Percentiles rank a stretch among this genome's conserved stretches.
phyloP scores from a whole-genome alignment of 2,888 invertebrate genomes.

The Acleris emargana region DNA sequence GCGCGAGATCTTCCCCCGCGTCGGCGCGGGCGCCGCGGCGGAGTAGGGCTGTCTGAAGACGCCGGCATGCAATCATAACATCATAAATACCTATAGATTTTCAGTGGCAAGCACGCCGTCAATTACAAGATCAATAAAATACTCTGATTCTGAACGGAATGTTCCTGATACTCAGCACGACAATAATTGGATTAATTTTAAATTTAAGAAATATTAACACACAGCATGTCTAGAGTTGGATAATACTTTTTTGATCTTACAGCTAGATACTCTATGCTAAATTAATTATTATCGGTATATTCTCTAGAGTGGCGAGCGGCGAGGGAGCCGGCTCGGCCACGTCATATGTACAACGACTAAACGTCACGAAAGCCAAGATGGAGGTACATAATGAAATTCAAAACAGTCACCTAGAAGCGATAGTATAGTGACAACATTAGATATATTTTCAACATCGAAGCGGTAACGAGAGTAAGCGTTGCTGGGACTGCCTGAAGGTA shows the following conservation, averaged over 20 bases:
- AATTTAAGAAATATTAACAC: constrained; percentile 72
- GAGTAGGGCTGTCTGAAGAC: constrained; percentile 31
- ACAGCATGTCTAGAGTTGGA: constrained; percentile 80
- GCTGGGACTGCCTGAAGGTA: constrained; percentile 57
- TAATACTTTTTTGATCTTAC: constrained; percentile 80
- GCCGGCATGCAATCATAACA: constrained; percentile 16
- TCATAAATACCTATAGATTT: constrained; percentile 8
- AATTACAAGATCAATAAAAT: constrained; percentile 49
- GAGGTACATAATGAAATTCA: constrained; percentile 51
- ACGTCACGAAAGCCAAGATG: constrained; percentile 67
- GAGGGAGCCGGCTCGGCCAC: constrained; percentile 43
- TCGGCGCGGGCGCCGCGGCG: constrained; percentile 15
- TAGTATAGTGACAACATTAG: constrained; percentile 66
- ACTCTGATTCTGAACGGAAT: constrained; percentile 47
- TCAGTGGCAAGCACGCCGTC: constrained; percentile 52
- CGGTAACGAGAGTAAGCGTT: constrained; percentile 65
- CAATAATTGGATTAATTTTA: constrained; percentile 59
- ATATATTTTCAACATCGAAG: constrained; percentile 68
- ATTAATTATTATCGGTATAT: constrained; percentile 79
- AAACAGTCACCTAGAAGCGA: constrained; percentile 74
- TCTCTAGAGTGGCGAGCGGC: constrained; percentile 61
- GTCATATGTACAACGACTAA: constrained; percentile 72
- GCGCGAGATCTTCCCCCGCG: constrained; percentile 64
- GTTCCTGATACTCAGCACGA: constrained; percentile 48
- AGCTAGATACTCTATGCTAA: constrained; percentile 72